These are phyloP conservation scores for Agrilus mali DNA, from an alignment of 2,888 invertebrate genomes.

Conservation along the genomic window DNA sequence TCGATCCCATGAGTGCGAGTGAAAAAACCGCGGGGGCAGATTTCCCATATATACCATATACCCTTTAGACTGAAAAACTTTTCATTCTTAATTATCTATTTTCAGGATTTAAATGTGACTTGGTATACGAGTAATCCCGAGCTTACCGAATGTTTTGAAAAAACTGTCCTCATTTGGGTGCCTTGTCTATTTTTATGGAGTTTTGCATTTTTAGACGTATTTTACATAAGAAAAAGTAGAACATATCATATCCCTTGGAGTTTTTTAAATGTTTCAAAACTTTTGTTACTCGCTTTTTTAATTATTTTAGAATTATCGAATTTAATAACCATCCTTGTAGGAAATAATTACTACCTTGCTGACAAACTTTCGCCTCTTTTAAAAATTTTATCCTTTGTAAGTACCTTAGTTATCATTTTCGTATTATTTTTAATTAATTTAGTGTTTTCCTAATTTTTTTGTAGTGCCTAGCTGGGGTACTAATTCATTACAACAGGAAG, in stretches of 20 bases:
- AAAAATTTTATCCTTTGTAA: slow-evolving; percentile 63
- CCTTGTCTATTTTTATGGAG: slow-evolving; percentile 70
- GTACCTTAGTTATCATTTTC: slow-evolving; percentile 26
- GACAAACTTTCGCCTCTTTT: slow-evolving; percentile 60
- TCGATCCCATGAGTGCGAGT: too few relatives aligned
- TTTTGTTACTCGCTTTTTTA: slow-evolving; percentile 45
- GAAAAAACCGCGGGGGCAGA: too few relatives aligned
- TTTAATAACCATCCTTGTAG: slow-evolving; percentile 41
- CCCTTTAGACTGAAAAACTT: too few relatives aligned
- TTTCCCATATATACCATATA: too few relatives aligned
- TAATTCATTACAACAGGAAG: too few relatives aligned
- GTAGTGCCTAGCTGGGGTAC: too few relatives aligned
- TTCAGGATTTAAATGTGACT: slow-evolving; percentile 56
- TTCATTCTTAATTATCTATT: slow-evolving; percentile 10
- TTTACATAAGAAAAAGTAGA: slow-evolving; percentile 56
- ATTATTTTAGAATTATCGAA: slow-evolving; percentile 51
- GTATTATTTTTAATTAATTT: too few relatives aligned
- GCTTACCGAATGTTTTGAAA: slow-evolving; percentile 75
- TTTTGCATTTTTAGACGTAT: slow-evolving; percentile 53
- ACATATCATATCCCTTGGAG: slow-evolving; percentile 61
- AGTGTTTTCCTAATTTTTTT: neutral
- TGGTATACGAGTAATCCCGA: slow-evolving; percentile 65
- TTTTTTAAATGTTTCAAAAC: slow-evolving; percentile 50
- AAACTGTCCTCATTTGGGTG: slow-evolving; percentile 70
- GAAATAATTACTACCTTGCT: slow-evolving; percentile 38